Base-by-base conservation (phyloP, 2,113 vertebrate genomes). In the Nerophis lumbriciformis region DNA sequence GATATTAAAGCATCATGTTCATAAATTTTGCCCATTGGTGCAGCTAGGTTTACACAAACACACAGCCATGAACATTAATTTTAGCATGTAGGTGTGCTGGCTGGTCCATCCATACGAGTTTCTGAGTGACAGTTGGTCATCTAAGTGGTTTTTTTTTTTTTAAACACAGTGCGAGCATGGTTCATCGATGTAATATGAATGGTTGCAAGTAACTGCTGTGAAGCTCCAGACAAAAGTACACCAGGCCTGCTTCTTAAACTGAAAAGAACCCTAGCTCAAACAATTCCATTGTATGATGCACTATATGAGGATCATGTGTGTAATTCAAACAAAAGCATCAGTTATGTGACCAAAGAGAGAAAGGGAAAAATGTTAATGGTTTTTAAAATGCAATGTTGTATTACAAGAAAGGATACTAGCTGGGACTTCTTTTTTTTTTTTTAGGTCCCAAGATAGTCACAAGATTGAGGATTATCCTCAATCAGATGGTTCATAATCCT, bases 261-360 rank as follows among this genome's bases (percentile, higher is more conserved):
- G 60, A 37, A 51, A 69, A 28, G 28, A 78, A 56, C 71, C 68
- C 62, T 44, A 60, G 63, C 64, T 74, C 50, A 70, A 42, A 59
- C 69, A 68, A 60, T 53, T 70, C 68, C 67, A 68, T 19, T 64
- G 64, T 65, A 62, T 65, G 45, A 69, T 53, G 11, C 1, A 9
- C 54, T 81, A 71, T 65, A 65, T 71, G 66, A 62, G 75, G 68
- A 78, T 81, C 74, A 77, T 66, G 52, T 61, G 60, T 78, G 42
- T 68, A 76, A 81, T 81, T 65, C 66, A 50, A 42, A 48, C 61
- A 70, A 21, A 68, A 49, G 36, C 49, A 74, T 73, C 56, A 51
- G 21, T 59, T 11, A 37, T 44, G 4, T 69, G 42, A 36, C 9
- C 48, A 38, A 44, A 38, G 36, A 28, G 8, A 39, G 15, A 44